Conservation (phyloP, 2,797 vertebrate genomes). For the Stomatorhinus walkeri region DNA sequence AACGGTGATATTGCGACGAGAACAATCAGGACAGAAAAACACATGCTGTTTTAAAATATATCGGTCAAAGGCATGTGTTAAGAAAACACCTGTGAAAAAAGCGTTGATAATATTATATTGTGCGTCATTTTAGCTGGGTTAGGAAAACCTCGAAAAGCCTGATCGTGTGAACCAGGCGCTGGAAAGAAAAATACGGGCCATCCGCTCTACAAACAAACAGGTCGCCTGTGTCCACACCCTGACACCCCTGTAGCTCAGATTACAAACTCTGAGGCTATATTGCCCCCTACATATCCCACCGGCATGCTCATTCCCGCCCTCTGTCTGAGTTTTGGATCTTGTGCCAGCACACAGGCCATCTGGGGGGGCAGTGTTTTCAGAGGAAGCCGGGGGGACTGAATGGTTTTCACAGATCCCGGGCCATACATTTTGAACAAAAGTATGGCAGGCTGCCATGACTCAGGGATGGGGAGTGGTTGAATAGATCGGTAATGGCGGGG, state of each 20-base stretch:
- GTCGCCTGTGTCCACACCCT: neutral
- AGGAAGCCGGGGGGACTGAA: neutral
- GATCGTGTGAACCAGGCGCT: neutral
- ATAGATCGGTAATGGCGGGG: neutral
- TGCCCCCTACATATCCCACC: neutral
- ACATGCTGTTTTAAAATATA: neutral
- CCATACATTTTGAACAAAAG: slow-evolving; percentile 10
- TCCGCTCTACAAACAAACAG: slow-evolving; percentile 17
- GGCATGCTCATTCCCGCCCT: slow-evolving; percentile 42
- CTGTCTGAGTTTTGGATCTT: slow-evolving; percentile 3
- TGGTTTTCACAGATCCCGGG: slow-evolving; percentile 14
- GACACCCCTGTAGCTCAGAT: slow-evolving; percentile 18
- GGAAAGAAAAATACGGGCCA: neutral
- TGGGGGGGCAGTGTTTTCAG: neutral
- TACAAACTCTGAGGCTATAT: slow-evolving; percentile 7
- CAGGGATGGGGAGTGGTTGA: neutral
- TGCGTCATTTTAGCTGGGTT: neutral
- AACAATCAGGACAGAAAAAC: neutral
- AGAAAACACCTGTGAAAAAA: neutral
- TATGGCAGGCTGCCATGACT: slow-evolving; percentile 16
- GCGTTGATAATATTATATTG: neutral
- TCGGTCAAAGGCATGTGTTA: neutral
- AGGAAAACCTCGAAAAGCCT: neutral
- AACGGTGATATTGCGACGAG: neutral
- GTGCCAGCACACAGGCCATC: neutral